phyloP scores from a whole-genome alignment of 2,113 vertebrate genomes.

The Hydrochoerus hydrochaeris region DNA sequence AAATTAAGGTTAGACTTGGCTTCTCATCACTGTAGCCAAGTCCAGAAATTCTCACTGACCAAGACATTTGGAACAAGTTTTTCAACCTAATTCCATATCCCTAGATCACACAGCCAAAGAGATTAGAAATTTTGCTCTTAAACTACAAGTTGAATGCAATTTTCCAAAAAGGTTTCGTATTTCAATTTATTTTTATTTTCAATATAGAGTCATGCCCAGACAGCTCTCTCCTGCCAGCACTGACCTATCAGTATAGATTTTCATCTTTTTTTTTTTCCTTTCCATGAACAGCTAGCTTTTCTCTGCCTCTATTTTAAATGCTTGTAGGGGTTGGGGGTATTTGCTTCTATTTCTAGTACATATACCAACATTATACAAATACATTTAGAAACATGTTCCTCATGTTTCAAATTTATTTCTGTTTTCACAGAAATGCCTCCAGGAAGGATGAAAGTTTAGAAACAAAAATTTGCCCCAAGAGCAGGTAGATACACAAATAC shows the following conservation, averaged over 20 bases:
- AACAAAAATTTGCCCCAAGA: constrained; percentile 64
- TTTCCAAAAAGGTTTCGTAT: constrained; percentile 7
- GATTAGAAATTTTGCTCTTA: neutral
- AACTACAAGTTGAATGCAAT: neutral
- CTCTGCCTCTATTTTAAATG: neutral
- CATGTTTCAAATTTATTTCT: neutral
- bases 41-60: neutral
- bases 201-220: neutral
- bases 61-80: neutral
- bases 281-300: neutral
- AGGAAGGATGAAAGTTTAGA: constrained; percentile 57
- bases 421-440: constrained; percentile 63
- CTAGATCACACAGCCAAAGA: neutral
- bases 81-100: neutral
- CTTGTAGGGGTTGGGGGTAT: neutral
- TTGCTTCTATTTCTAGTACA: constrained; percentile 38
- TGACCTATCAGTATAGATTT: constrained; percentile 11
- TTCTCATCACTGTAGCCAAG: too few relatives aligned
- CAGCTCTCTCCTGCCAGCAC: neutral
- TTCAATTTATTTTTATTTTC: neutral
- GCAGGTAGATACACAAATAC: constrained; percentile 56
- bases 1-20: neutral
- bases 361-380: constrained; percentile 22
- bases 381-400: neutral
- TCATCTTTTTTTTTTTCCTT: neutral